Base-by-base conservation (phyloP, 2,888 invertebrate genomes). In the Harpagoxenus sublaevis region DNA sequence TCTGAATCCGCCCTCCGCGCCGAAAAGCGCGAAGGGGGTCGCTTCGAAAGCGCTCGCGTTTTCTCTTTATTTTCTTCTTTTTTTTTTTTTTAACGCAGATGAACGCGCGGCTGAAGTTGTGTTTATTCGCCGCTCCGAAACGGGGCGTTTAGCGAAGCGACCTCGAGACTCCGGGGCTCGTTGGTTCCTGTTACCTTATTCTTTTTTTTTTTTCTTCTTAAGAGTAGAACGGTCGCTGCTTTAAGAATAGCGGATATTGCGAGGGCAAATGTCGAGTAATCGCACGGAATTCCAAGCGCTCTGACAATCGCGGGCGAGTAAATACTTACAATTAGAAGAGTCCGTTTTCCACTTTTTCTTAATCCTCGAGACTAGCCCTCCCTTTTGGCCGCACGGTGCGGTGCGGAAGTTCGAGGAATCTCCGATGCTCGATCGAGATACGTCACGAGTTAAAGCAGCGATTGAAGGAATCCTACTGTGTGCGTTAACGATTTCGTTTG, bases 291-390 rank as follows among this genome's bases (percentile, higher is more conserved):
- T 74, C 31, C 3, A 35, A 23, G 35, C 75, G 65, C 65, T 65
- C 51, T 65, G 75, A 77, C 75, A 77, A 77, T 77, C 75, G 71
- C 55, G 55, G 39, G 55, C 71, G 78, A 68, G 42, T 51, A 68
- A 51, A 65, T 35, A 51, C 18, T 65, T 77, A 23, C 23, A 23
- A 23, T 23, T 23, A 66, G 51, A 77, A 68, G 39, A 42, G 68
- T 53, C 42, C 42, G 53, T 68, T 77, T 66, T 66, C 45, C 66
- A 77, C 51, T 66, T 77, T 66, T 78, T 68, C 78, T 28, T 68
- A 68, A 68, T 42, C 53, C 53, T 9, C 42, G 74, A 31, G 74
- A 42, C 28, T n/a, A 18, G 23, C 31, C 12, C 71, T 35, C n/a
- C 3, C 8, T 3, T 35, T 9, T 18, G 10, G 8, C 31, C 31